phyloP scores from a whole-genome alignment of 1,140 invertebrate species.

The Thaumatotibia leucotreta region DNA sequence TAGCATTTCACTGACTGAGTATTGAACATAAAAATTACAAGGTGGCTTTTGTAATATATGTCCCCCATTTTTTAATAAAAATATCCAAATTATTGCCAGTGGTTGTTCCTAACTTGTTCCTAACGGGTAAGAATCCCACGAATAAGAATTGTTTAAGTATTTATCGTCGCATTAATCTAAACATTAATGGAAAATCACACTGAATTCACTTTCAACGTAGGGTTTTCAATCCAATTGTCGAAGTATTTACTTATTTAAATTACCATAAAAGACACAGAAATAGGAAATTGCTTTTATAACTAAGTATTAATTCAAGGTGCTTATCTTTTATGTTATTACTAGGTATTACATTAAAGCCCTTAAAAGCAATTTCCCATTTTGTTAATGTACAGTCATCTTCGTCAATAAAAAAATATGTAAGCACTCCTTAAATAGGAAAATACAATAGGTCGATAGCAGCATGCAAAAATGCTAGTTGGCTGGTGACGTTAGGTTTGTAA shows the following conservation, averaged over 20 bases:
- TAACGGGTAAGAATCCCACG: too few relatives aligned
- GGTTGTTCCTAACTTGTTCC: too few relatives aligned
- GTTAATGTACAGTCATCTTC: not conserved
- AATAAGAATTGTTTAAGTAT: not conserved
- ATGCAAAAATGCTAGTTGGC: too few relatives aligned
- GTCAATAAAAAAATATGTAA: not conserved
- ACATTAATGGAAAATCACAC: not conserved
- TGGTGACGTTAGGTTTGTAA: too few relatives aligned
- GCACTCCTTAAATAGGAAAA: not conserved
- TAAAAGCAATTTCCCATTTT: not conserved
- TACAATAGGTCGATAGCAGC: too few relatives aligned
- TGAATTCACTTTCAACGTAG: not conserved
- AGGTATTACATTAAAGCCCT: not conserved
- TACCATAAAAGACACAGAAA: not conserved
- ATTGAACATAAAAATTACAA: too few relatives aligned
- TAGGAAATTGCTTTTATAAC: not conserved
- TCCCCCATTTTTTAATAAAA: too few relatives aligned
- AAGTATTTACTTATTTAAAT: not conserved
- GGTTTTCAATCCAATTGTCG: not conserved
- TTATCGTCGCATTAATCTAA: not conserved
- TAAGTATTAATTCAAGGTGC: not conserved
- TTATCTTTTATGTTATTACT: not conserved
- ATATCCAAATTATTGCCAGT: too few relatives aligned
- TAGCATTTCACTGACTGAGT: too few relatives aligned
- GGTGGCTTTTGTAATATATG: too few relatives aligned